A percentile compares a stretch with the other conserved stretches of the same genome.
phyloP scores from a whole-genome alignment of 2,113 vertebrate genomes.

The Cavia porcellus region DNA sequence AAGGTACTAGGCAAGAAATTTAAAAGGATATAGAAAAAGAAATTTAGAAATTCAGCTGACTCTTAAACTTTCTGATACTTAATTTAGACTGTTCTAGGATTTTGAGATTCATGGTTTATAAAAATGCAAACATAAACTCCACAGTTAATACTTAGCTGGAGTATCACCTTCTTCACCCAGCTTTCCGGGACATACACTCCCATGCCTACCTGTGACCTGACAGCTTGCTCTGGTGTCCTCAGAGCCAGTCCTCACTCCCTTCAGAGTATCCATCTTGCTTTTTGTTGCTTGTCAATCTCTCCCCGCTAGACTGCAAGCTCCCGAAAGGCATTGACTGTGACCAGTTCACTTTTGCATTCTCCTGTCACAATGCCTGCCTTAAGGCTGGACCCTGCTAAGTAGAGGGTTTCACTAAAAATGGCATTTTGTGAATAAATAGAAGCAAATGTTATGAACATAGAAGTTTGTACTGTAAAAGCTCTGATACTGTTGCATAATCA shows the following conservation, averaged over 20 bases:
- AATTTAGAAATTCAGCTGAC: not conserved
- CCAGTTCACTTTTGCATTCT: not conserved
- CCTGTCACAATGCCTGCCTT: not conserved
- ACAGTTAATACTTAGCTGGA: not conserved
- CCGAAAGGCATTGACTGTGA: not conserved
- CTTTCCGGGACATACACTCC: not conserved
- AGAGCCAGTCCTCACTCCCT: no score
- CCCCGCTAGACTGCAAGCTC: not conserved
- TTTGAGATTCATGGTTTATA: not conserved
- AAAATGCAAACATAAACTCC: not conserved
- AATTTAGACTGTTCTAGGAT: not conserved
- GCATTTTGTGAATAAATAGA: slow-evolving; percentile 11
- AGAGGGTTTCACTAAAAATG: not conserved
- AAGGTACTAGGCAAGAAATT: not conserved
- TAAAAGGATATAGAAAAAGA: slow-evolving; percentile 24
- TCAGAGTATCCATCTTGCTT: not conserved
- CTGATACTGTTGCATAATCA: not conserved
- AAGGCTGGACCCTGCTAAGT: not conserved
- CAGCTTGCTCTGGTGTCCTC: not conserved
- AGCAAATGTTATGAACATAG: not conserved
- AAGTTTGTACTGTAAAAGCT: not conserved
- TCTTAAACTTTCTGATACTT: not conserved
- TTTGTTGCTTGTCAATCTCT: not conserved
- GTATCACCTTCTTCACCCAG: not conserved
- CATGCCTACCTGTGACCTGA: not conserved